Percentiles rank a stretch among this genome's conserved stretches.
Evolutionary conservation across 2,797 vertebrate species (phyloP).

Genomic region (Carcharodon carcharias): DNA sequence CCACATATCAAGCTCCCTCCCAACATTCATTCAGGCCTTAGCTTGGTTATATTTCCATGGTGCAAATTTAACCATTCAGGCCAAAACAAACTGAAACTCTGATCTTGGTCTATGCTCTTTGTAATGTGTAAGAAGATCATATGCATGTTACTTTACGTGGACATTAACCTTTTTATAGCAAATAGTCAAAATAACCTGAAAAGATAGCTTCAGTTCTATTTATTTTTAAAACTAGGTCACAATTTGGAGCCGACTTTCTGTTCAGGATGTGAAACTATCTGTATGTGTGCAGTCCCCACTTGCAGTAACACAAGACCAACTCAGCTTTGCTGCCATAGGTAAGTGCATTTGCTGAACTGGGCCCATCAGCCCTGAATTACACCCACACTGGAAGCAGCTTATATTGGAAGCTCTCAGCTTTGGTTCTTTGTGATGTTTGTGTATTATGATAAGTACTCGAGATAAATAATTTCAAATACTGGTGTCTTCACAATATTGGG

Average conservation of each 20-base stretch:
- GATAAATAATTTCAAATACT: not conserved
- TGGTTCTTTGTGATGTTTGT: not conserved
- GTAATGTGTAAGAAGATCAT: not conserved
- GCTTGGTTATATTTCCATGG: not conserved
- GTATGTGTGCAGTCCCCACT: conserved; percentile 75
- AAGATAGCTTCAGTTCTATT: not conserved
- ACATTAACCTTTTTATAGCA: not conserved
- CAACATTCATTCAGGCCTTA: not conserved
- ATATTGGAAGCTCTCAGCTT: not conserved
- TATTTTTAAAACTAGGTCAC: conserved; percentile 60
- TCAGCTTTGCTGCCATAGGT: conserved; percentile 73
- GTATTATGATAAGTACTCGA: not conserved
- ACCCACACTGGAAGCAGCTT: not conserved
- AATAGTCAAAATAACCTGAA: not conserved
- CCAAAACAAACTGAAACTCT: not conserved
- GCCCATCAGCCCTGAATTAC: too few relatives aligned
- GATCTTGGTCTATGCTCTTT: not conserved
- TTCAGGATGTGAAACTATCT: conserved; percentile 63
- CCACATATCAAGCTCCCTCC: not conserved
- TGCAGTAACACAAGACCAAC: conserved; percentile 72
- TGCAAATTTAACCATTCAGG: not conserved
- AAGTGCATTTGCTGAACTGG: conserved; percentile 45
- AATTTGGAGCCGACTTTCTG: conserved; percentile 59
- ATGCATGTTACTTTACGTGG: not conserved
- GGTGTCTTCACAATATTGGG: not conserved